A percentile compares a stretch with the other conserved stretches of the same genome.
Conservation (phyloP, 2,113 vertebrate genomes). For the Myotis brandtii region DNA sequence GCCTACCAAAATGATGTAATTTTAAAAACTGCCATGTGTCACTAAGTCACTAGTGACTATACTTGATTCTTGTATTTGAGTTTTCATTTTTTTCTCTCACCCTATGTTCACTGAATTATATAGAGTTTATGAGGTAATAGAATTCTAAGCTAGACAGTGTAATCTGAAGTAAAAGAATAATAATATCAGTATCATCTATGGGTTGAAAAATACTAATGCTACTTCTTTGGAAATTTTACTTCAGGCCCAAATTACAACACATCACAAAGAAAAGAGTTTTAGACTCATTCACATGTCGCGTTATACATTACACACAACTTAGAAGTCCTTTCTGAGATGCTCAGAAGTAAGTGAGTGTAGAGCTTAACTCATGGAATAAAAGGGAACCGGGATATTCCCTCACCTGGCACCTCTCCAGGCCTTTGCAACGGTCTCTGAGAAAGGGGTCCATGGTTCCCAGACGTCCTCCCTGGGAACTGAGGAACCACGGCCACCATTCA, state of each 20-base stretch:
- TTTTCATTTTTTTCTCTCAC: constrained; percentile 17
- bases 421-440: background rate
- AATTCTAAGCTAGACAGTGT: background rate
- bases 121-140: background rate
- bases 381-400: background rate
- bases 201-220: background rate
- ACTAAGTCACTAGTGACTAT: background rate
- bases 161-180: background rate
- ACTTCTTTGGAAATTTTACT: constrained; percentile 1
- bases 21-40: background rate
- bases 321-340: background rate
- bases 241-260: background rate
- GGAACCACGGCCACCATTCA: background rate
- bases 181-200: background rate
- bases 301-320: background rate
- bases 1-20: background rate
- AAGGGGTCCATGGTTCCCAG: background rate
- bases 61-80: background rate
- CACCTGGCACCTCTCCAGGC: background rate
- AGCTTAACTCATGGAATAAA: background rate
- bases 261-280: background rate
- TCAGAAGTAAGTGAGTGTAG: background rate
- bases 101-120: background rate
- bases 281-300: background rate
- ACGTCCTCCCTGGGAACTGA: background rate